Evolutionary conservation across 2,113 vertebrate genomes (phyloP), one percentile per base, ranked within the genome.

Genomic region (Percopsis transmontana): DNA sequence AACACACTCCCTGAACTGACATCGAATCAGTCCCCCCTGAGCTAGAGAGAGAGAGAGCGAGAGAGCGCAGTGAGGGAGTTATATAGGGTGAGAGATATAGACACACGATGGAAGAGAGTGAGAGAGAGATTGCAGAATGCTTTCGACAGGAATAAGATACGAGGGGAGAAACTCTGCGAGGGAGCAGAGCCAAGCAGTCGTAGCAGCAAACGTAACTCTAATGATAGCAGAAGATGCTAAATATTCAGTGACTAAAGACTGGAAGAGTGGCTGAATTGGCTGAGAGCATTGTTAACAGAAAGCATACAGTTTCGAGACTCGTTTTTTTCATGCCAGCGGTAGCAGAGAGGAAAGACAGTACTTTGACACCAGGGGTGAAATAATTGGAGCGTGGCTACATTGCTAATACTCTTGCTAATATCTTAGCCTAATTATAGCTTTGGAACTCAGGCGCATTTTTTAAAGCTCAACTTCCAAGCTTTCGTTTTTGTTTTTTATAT

Each of bases 1-100:
- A 83, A 88, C 64, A 71, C 72, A 76, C 81, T 76, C 62, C 68
- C 74, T 67, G 58, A 81, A 58, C 71, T 72, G 66, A 80, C 68
- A 79, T 72, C 70, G 74, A 75, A 53, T 76, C 70, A 81, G 71
- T 79, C 64, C 76, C 73, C 79, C 77, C 58, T 62, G 20, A 74
- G 79, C 68, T 74, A 57, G 20, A 39, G 12, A 41, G 59, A 33
- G 19, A 64, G 55, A 39, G 73, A 39, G 54, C 19, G 40, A 66
- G 45, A 51, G 58, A 51, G 67, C n/a, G n/a, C n/a, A 20, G 38
- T 10, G 23, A 39, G 40, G 15, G 21, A 54, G 39, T 33, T 33
- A 7, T 33, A 67, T 23, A 74, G 33, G 60, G 18, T 72, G 57
- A 56, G 15, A 62, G 39, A 40, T 63, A 56, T 33, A 41, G 19